Evolutionary conservation across 2,888 invertebrate genomes (phyloP), one percentile per base, ranked within the genome.

Genomic region (Eilema depressum): DNA sequence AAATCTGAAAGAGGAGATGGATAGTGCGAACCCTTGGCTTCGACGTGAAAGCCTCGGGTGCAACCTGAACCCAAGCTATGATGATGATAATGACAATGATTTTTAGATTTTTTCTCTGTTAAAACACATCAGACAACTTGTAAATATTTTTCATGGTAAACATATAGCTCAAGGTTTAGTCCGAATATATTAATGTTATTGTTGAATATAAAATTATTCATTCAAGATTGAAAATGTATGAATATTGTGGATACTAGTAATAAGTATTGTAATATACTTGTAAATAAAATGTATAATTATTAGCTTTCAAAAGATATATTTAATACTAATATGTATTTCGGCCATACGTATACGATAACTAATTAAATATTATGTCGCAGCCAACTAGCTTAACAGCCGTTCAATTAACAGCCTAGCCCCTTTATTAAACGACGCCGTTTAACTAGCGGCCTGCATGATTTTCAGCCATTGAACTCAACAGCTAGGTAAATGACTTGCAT

Each of bases 281-380:
- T 59, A 59, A 59, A 59, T 59, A 14, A 25, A 59, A 59, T 59
- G 14, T 25, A 59, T n/a, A 53, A 53, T 20, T 53, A n/a, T 53
- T 53, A 53, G 1, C 20, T n/a, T 20, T 47, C 5, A 20, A 53
- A 53, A n/a, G 1, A 53, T 53, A 2, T 53, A 53, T 47, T 47
- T 20, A 47, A 7, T 20, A 47, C 20, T 53, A 10, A 20, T n/a
- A n/a, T 53, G 10, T n/a, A 53, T 53, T 10, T 10, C 53, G 53
- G 53, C n/a, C n/a, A 53, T n/a, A 53, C 53, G 2, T 47, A n/a
- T n/a, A 53, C 53, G n/a, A 53, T 10, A 53, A n/a, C 53, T n/a
- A 53, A n/a, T 7, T 53, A 53, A 14, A 41, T 41, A 41, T n/a
- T n/a, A n/a, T n/a, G n/a, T n/a, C n/a, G n/a, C n/a, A n/a, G n/a